Percentiles rank a stretch among this genome's conserved stretches.
These are phyloP conservation scores for Scarus forsteni DNA, from an alignment of 2,797 vertebrate species.

Conservation along the genomic window DNA sequence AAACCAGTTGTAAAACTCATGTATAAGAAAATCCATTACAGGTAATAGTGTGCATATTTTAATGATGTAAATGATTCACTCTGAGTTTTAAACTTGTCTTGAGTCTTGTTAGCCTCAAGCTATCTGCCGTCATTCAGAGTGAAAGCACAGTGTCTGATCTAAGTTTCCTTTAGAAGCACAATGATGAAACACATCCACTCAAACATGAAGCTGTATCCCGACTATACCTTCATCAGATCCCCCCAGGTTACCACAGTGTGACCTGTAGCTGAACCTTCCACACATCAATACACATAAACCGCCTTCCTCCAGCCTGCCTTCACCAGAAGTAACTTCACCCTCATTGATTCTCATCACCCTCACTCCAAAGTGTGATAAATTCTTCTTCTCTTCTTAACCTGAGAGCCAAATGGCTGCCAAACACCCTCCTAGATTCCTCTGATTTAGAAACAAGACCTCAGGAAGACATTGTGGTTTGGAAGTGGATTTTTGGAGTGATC, in stretches of 20 bases:
- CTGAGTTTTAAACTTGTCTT: not conserved
- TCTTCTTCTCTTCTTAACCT: conserved; percentile 5
- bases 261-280: conserved; percentile 64
- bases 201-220: conserved; percentile 6
- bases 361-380: not conserved
- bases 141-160: conserved; percentile 2
- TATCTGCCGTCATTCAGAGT: not conserved
- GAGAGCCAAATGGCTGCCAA: conserved; percentile 2
- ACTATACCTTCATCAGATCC: conserved; percentile 40
- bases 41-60: too few relatives aligned
- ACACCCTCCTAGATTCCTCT: not conserved
- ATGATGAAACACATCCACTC: conserved; percentile 48
- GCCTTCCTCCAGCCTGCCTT: conserved; percentile 18
- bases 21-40: too few relatives aligned
- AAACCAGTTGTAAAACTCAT: too few relatives aligned
- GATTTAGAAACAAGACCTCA: conserved; percentile 17
- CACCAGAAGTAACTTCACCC: conserved; percentile 31
- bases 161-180: conserved; percentile 23
- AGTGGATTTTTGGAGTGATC: conserved; percentile 33
- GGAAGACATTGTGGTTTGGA: conserved; percentile 7
- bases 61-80: too few relatives aligned
- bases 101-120: not conserved
- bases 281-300: conserved; percentile 62
- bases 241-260: conserved; percentile 45
- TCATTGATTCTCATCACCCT: conserved; percentile 35